Evolutionary conservation across 2,797 vertebrate genomes (phyloP).

Genomic region (Gymnothorax reevesii): DNA sequence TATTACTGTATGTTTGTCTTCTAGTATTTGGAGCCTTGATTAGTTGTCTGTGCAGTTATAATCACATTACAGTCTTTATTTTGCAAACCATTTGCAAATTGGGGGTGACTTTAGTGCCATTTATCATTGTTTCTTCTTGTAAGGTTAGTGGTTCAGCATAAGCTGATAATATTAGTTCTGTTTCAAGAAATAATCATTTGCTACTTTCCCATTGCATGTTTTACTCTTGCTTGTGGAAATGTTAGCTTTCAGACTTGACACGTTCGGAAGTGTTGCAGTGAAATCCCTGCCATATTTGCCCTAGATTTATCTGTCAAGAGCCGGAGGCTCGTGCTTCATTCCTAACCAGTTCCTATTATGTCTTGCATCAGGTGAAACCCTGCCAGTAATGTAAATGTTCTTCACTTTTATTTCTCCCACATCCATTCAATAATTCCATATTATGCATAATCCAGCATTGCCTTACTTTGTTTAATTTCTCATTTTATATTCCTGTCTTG

Average conservation of each 20-base stretch:
- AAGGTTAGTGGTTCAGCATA: background rate
- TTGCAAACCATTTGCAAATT: background rate
- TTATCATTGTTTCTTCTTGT: background rate
- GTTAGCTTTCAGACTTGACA: background rate
- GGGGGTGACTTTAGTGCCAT: background rate
- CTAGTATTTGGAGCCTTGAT: background rate
- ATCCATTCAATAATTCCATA: background rate
- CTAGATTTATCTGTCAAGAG: background rate
- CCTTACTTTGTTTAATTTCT: conserved; percentile 1
- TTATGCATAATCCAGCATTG: background rate
- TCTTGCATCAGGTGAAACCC: background rate
- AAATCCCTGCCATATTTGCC: background rate
- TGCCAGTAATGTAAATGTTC: conserved; percentile 10
- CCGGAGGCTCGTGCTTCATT: background rate
- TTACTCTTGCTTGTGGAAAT: background rate
- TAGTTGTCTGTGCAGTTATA: background rate
- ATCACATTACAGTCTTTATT: background rate
- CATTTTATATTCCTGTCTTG: background rate
- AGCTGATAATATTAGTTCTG: background rate
- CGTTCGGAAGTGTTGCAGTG: background rate
- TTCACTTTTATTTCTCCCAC: background rate
- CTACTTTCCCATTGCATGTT: background rate
- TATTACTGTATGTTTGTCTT: background rate
- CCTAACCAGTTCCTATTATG: background rate
- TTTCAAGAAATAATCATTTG: background rate